A percentile compares a stretch with the other conserved stretches of the same genome.
These are phyloP conservation scores for Aporrectodea caliginosa DNA, from an alignment of 1,140 invertebrate genomes.

Conservation along the genomic window DNA sequence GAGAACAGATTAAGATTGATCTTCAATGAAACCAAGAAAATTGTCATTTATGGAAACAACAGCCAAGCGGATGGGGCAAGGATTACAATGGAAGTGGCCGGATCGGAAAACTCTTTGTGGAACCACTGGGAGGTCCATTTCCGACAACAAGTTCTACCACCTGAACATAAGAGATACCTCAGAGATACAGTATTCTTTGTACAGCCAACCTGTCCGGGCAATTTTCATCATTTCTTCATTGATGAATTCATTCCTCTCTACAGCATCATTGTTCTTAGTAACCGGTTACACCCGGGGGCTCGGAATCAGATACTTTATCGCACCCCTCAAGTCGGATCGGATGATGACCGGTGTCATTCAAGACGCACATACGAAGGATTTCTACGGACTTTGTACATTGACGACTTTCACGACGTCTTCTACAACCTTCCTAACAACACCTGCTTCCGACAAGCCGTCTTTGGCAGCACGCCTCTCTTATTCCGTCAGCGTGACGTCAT, in stretches of 20 bases:
- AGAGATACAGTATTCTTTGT: conserved; percentile 13
- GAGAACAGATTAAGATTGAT: neutral
- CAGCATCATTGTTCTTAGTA: neutral
- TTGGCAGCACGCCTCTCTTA: neutral
- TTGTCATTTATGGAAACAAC: conserved; percentile 15
- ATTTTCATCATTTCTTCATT: conserved; percentile 18
- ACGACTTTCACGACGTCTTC: conserved; percentile 8
- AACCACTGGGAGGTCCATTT: conserved; percentile 5
- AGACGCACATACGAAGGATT: neutral
- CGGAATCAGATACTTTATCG: conserved; percentile 8
- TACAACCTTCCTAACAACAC: conserved; percentile 7
- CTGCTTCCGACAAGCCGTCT: conserved; percentile 13
- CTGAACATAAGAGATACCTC: neutral
- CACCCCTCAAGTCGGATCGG: neutral
- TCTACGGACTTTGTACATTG: neutral
- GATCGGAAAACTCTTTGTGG: neutral
- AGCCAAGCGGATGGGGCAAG: neutral
- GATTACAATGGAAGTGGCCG: neutral
- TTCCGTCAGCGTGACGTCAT: neutral
- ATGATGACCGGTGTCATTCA: neutral
- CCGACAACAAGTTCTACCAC: neutral
- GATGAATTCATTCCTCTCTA: conserved; percentile 14
- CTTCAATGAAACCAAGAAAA: conserved; percentile 11
- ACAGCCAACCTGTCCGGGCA: conserved; percentile 5
- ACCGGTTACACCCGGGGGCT: neutral